Base-by-base conservation (phyloP, 1,140 invertebrate species). In the Plectrocnemia conspersa region DNA sequence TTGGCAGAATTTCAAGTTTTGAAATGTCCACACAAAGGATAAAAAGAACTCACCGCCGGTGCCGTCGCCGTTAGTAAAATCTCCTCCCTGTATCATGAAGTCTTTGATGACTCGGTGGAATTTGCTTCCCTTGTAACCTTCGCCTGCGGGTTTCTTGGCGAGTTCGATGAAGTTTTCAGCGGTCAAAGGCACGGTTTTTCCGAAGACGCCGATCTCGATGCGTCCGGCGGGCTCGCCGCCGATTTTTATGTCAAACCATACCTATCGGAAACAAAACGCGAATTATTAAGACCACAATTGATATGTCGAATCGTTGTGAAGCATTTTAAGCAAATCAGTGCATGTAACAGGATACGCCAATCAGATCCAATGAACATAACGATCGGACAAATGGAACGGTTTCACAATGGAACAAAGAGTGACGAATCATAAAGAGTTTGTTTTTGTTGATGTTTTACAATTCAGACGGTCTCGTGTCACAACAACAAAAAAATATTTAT, bases 101-200 rank as follows among this genome's bases (percentile, higher is more conserved):
- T 95, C 90, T 63, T 86, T 85, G 70, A 97, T 96, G 15, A 97
- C 86, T 63, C 93, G 77, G 68, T 97, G 93, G 78, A 97, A 95
- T 73, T 86, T 88, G 72, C 87, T 90, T 42, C 89, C 89, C 66
- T 90, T 90, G 74, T 87, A 93, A 7, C 89, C 89, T 71, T 93
- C 82, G 15, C 88, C 89, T 56, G 73, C 65, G 0, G 83, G 80
- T 67, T 86, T 89, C 63, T 84, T 77, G 10, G 91, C 84, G 32
- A 98, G 72, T 72, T 93, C 80, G 56, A 80, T 77, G 70, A 99
- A 99, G 73, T 99, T 99, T 58, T 86, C 74, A 0, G 80, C 91
- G 3, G 97, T 99, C 73, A 91, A 96, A 10, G 95, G 94, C 0
- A 98, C 96, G 45, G 92, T 97, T 69, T 93, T 93, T 18, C 97